These are phyloP conservation scores for Catharus fuscescens DNA, from an alignment of 2,113 vertebrate species.

Conservation along the genomic window DNA sequence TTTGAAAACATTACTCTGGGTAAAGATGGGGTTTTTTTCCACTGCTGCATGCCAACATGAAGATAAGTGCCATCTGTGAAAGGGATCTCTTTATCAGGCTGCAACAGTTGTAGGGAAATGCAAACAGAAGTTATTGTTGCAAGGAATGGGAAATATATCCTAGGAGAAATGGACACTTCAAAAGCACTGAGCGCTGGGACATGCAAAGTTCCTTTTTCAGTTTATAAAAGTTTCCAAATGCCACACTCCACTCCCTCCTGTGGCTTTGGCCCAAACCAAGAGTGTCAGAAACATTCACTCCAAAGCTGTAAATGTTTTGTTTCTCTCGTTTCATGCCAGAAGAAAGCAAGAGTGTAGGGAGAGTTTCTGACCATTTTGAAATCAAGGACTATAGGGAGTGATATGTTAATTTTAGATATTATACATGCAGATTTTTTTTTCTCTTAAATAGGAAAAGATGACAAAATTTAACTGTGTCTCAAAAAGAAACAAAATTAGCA, in stretches of 20 bases:
- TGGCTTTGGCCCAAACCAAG: not conserved
- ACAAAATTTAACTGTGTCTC: not conserved
- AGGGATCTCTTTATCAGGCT: not conserved
- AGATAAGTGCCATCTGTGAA: not conserved
- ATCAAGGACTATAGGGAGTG: not conserved
- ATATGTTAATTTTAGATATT: not conserved
- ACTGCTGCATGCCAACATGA: not conserved
- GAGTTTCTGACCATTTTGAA: not conserved
- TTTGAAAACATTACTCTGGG: not conserved
- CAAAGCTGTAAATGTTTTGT: not conserved
- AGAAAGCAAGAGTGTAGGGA: not conserved
- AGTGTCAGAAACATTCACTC: not conserved
- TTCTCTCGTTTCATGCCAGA: not conserved
- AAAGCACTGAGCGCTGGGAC: not conserved
- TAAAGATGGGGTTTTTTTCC: not conserved
- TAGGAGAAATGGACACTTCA: not conserved
- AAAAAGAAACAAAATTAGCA: not conserved
- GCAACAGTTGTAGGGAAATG: not conserved
- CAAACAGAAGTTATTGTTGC: not conserved
- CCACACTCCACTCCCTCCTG: not conserved
- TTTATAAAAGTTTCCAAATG: not conserved
- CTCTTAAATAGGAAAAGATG: not conserved
- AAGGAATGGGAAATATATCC: not conserved
- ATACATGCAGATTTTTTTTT: not conserved
- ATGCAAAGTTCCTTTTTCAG: not conserved